Conservation (phyloP, 1,140 invertebrate genomes). For the Caenorhabditis latens region DNA sequence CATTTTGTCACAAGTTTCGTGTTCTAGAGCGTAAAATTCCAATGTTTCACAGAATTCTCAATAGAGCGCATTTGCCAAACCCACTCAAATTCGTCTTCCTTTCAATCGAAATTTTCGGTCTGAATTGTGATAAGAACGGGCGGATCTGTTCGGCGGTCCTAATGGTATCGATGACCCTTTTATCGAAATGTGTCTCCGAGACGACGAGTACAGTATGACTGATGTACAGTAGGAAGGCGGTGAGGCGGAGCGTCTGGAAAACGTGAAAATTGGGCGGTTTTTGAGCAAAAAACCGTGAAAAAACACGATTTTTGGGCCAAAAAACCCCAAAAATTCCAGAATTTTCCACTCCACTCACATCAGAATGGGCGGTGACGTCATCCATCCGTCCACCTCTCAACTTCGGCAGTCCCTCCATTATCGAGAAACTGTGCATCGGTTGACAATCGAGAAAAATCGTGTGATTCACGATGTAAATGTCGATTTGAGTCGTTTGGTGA, state of each 20-base stretch:
- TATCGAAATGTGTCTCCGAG: conserved; percentile 34
- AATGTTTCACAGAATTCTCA: too few relatives aligned
- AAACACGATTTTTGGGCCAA: too few relatives aligned
- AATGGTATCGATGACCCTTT: neutral
- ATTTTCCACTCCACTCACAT: neutral
- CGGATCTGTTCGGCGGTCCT: neutral
- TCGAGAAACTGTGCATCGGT: conserved; percentile 44
- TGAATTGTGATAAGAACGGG: neutral
- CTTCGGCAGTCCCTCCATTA: conserved; percentile 12
- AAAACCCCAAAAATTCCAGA: neutral
- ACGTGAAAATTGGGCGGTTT: too few relatives aligned
- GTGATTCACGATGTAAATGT: conserved; percentile 25
- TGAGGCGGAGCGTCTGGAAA: conserved; percentile 10
- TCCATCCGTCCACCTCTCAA: neutral
- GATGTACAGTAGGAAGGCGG: conserved; percentile 24
- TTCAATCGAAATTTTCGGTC: neutral
- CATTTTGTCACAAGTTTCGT: neutral
- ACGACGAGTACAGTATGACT: conserved; percentile 33
- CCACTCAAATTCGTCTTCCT: conserved; percentile 12
- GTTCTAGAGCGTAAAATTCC: neutral
- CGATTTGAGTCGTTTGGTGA: conserved; percentile 13
- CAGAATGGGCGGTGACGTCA: neutral
- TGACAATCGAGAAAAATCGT: conserved; percentile 24
- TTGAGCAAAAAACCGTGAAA: too few relatives aligned
- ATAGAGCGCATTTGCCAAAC: too few relatives aligned